Conservation (phyloP, 2,888 invertebrate genomes). For the Caenorhabditis becei region DNA sequence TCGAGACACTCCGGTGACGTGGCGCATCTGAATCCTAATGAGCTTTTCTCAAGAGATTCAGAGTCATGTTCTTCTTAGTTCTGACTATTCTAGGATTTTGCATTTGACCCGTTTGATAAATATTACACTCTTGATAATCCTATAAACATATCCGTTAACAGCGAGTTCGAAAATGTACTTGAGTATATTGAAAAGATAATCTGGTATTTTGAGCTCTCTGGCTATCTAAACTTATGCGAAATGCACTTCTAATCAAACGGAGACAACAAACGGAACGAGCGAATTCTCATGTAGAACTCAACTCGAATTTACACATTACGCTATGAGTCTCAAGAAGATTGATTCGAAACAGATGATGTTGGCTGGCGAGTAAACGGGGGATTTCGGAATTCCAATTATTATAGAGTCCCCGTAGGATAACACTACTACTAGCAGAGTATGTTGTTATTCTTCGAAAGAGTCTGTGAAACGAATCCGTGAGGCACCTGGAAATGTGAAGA, state of each 20-base stretch:
- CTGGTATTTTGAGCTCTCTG: background rate
- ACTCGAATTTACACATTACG: constrained; percentile 23
- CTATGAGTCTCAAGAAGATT: constrained; percentile 25
- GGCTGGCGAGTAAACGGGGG: background rate
- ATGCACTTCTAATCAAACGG: too few species aligned
- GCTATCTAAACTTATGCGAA: background rate
- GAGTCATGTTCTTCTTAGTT: too few species aligned
- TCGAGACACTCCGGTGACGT: too few species aligned
- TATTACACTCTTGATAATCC: too few species aligned
- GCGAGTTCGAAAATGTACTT: too few species aligned
- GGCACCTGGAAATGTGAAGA: too few species aligned
- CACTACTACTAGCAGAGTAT: too few species aligned
- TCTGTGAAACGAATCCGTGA: background rate
- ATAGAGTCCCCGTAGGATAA: background rate
- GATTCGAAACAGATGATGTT: constrained; percentile 47
- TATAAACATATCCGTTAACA: too few species aligned
- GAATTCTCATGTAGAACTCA: constrained; percentile 6
- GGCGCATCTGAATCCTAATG: constrained; percentile 22
- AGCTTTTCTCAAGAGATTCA: too few species aligned
- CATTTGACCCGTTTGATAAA: too few species aligned
- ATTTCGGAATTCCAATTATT: background rate
- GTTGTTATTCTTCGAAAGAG: background rate
- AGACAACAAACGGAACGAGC: background rate
- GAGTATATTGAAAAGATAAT: too few species aligned
- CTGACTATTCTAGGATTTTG: too few species aligned